These are phyloP conservation scores for Vollenhovia emeryi DNA, from an alignment of 1,140 invertebrate genomes.

Conservation along the genomic window DNA sequence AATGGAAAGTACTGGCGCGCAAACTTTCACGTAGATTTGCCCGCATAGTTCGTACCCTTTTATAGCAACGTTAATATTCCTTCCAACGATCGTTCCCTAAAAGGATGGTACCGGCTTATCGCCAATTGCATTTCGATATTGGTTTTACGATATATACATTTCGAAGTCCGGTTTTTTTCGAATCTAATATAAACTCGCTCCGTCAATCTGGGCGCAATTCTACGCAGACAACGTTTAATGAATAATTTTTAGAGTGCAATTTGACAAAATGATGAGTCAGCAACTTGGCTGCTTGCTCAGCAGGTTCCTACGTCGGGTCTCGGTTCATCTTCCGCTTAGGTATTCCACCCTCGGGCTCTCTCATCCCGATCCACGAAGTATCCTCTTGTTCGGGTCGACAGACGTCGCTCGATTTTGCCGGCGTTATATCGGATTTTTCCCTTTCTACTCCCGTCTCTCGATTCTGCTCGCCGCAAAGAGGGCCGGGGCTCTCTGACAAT, in stretches of 20 bases:
- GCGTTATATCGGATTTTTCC: constrained; percentile 4
- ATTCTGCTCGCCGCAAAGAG: background rate
- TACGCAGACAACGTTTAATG: background rate
- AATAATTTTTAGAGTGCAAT: constrained; percentile 30
- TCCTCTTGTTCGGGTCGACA: constrained; percentile 20
- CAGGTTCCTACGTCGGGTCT: constrained; percentile 18
- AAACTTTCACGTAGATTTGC: constrained; percentile 54
- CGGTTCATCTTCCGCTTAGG: constrained; percentile 29
- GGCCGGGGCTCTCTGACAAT: background rate
- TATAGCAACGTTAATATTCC: constrained; percentile 61
- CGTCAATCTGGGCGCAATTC: background rate
- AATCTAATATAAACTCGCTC: background rate
- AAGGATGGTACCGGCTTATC: constrained; percentile 4
- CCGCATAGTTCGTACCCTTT: constrained; percentile 13
- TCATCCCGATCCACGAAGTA: constrained; percentile 31
- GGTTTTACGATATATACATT: background rate
- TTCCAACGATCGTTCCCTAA: constrained; percentile 40
- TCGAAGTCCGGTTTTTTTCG: background rate
- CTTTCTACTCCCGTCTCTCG: constrained; percentile 5
- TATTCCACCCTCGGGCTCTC: constrained; percentile 31
- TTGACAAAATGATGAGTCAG: constrained; percentile 37
- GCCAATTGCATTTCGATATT: constrained; percentile 13
- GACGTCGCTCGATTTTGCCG: constrained; percentile 19
- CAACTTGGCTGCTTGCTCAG: constrained; percentile 14
- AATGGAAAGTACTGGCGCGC: constrained; percentile 40